These are phyloP conservation scores for Coenonympha arcania DNA, from an alignment of 2,888 invertebrate genomes.

Conservation along the genomic window DNA sequence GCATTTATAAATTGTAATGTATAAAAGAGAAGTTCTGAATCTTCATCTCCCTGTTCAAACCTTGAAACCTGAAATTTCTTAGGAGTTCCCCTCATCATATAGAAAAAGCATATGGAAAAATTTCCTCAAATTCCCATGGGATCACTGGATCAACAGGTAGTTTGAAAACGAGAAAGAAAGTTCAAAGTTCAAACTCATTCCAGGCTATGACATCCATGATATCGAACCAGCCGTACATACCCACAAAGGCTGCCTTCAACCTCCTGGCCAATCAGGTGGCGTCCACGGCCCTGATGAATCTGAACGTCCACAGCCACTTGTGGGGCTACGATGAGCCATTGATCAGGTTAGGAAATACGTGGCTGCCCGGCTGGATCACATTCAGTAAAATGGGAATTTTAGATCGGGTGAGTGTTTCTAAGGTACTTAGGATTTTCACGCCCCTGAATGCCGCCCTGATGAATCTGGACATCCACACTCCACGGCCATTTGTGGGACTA, in stretches of 20 bases:
- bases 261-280: slow-evolving; percentile 72
- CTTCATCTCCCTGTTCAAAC: no score
- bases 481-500: slow-evolving; percentile 90
- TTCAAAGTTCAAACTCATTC: no score
- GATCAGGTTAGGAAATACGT: slow-evolving; percentile 78
- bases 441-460: no score
- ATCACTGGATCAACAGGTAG: no score
- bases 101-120: no score
- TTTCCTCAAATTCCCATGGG: no score
- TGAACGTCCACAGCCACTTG: slow-evolving; percentile 80
- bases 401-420: slow-evolving; percentile 77
- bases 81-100: no score
- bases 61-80: no score
- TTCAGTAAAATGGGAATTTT: slow-evolving; percentile 83
- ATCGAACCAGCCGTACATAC: slow-evolving; percentile 65
- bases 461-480: slow-evolving; percentile 76
- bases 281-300: slow-evolving; percentile 76
- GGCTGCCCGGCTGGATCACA: slow-evolving; percentile 81
- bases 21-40: no score
- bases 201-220: slow-evolving; percentile 76
- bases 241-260: slow-evolving; percentile 76
- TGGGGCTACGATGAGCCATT: slow-evolving; percentile 88
- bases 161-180: no score
- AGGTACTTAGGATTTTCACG: no score
- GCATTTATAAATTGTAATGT: no score